Evolutionary conservation across 2,888 invertebrate species (phyloP).

Genomic region (Megaustenia siamemsis): DNA sequence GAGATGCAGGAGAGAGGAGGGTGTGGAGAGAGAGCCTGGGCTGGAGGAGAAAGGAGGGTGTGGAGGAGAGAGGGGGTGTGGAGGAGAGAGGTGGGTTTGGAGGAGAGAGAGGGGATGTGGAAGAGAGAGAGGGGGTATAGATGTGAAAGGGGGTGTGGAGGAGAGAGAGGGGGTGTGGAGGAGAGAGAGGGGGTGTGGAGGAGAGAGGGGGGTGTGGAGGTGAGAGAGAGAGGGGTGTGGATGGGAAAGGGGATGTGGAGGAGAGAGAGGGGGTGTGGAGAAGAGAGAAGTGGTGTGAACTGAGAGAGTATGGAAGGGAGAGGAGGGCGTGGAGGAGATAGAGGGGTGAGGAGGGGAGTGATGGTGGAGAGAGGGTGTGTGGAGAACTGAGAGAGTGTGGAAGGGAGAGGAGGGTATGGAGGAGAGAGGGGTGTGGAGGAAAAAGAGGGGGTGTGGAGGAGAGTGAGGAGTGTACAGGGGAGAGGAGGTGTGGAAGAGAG

Average conservation of each 20-base stretch:
- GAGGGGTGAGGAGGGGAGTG: background rate
- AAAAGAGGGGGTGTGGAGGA: constrained; percentile 9
- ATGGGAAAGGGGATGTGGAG: no score
- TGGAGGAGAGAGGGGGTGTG: no score
- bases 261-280: constrained; percentile 10
- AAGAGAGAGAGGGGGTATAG: constrained; percentile 22
- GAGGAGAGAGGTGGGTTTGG: no score
- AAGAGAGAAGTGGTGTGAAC: background rate
- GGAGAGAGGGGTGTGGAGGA: constrained; percentile 8
- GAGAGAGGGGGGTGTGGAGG: no score
- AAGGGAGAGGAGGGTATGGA: no score
- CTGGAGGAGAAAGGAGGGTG: no score
- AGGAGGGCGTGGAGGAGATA: constrained; percentile 28
- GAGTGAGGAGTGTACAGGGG: background rate
- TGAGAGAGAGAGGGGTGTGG: no score
- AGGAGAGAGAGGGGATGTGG: background rate
- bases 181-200: no score
- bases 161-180: constrained; percentile 39
- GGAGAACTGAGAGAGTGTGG: constrained; percentile 22
- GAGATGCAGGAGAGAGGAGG: background rate
- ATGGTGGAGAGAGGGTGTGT: background rate
- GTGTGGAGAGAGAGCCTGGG: background rate
- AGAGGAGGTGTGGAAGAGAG: background rate
- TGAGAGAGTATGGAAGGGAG: background rate
- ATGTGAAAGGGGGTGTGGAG: constrained; percentile 37